These are phyloP conservation scores for Ifrita kowaldi DNA, from an alignment of 2,113 vertebrate species.

Conservation along the genomic window DNA sequence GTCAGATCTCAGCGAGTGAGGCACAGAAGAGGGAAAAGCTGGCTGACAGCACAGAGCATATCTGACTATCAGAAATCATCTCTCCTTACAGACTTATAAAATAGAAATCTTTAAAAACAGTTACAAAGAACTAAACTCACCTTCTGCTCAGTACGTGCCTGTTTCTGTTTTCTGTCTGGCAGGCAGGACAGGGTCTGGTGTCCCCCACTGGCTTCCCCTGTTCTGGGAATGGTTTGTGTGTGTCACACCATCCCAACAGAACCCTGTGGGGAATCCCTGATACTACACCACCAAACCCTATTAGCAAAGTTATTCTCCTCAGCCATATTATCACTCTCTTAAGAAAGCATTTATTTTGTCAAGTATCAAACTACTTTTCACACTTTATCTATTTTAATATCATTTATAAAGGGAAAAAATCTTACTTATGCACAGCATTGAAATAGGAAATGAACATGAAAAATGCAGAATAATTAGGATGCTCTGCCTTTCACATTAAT, in stretches of 20 bases:
- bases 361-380: background rate
- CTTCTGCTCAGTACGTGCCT: background rate
- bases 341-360: background rate
- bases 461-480: background rate
- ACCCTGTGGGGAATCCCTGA: background rate
- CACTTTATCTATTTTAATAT: background rate
- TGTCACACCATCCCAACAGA: background rate
- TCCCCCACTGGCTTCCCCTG: background rate
- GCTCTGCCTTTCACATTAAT: background rate
- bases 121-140: background rate
- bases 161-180: background rate
- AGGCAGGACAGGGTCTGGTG: background rate
- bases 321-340: background rate
- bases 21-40: conserved; percentile 5
- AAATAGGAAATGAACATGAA: background rate
- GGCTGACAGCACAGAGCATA: background rate
- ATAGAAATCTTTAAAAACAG: background rate
- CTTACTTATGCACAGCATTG: background rate
- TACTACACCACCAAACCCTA: background rate
- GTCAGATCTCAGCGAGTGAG: background rate
- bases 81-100: background rate
- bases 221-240: background rate
- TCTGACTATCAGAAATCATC: background rate
- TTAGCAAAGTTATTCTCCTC: background rate
- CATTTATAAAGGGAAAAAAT: background rate